Conservation (phyloP, 2,113 vertebrate genomes). For the Nothocercus julius region DNA sequence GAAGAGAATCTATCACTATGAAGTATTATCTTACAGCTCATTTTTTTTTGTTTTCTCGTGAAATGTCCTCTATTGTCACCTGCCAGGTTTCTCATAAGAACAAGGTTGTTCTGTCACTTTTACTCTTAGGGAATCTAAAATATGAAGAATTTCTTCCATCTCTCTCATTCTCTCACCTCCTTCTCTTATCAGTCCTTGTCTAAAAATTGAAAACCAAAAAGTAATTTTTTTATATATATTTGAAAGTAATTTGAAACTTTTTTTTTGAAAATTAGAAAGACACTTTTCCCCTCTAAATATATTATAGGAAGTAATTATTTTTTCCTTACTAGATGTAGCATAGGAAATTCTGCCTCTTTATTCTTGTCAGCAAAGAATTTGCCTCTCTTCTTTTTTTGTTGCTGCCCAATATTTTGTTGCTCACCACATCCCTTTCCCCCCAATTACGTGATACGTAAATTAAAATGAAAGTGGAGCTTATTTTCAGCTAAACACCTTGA, state of each 20-base stretch:
- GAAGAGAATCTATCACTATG: neutral
- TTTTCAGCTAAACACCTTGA: neutral
- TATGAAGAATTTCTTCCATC: neutral
- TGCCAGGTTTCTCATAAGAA: neutral
- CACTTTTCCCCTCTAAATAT: fast-evolving
- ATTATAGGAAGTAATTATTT: neutral
- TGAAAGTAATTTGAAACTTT: neutral
- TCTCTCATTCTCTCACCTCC: neutral
- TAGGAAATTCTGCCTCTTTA: neutral
- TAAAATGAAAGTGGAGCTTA: neutral
- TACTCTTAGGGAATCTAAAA: neutral
- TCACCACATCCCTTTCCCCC: neutral
- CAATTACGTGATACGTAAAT: neutral
- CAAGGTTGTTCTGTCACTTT: neutral
- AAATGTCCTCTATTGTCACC: neutral
- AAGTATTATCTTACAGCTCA: neutral
- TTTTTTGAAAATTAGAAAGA: neutral
- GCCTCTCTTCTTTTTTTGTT: neutral
- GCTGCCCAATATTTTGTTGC: neutral
- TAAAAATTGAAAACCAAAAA: neutral
- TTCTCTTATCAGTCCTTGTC: neutral
- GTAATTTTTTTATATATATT: neutral
- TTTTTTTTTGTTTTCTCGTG: neutral
- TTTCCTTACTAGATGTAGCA: neutral
- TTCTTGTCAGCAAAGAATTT: neutral